Conservation (phyloP, 2,797 vertebrate species). For the Strix occidentalis region DNA sequence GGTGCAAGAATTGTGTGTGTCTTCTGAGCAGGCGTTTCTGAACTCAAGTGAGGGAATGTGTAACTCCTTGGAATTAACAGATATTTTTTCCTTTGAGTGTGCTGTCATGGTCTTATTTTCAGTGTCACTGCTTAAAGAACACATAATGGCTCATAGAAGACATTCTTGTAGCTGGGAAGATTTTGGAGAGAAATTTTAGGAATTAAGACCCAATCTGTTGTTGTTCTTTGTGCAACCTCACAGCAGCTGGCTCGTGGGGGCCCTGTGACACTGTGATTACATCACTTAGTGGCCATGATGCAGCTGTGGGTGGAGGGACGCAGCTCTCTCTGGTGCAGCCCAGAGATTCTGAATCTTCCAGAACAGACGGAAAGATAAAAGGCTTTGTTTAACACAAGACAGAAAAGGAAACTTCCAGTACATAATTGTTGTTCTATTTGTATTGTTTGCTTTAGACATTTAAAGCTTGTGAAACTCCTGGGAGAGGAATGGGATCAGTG, state of each 20-base stretch:
- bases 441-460: neutral
- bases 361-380: neutral
- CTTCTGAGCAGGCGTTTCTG: neutral
- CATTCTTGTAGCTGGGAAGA: neutral
- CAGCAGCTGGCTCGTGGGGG: fast-evolving
- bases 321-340: neutral
- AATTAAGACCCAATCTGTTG: no score
- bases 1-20: neutral
- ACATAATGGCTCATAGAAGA: neutral
- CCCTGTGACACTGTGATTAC: neutral
- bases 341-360: neutral
- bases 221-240: neutral
- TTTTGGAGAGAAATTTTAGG: neutral
- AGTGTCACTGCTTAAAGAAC: neutral
- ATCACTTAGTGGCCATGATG: neutral
- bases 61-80: neutral
- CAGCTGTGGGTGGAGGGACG: neutral
- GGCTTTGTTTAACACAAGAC: neutral
- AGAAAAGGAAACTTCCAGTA: neutral
- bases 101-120: neutral
- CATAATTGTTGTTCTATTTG: neutral
- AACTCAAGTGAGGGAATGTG: fast-evolving
- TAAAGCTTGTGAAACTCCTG: neutral
- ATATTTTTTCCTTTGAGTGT: neutral
- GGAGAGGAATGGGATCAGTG: neutral